Base-by-base conservation (phyloP, 2,797 vertebrate species). In the Clarias laeviceps region DNA sequence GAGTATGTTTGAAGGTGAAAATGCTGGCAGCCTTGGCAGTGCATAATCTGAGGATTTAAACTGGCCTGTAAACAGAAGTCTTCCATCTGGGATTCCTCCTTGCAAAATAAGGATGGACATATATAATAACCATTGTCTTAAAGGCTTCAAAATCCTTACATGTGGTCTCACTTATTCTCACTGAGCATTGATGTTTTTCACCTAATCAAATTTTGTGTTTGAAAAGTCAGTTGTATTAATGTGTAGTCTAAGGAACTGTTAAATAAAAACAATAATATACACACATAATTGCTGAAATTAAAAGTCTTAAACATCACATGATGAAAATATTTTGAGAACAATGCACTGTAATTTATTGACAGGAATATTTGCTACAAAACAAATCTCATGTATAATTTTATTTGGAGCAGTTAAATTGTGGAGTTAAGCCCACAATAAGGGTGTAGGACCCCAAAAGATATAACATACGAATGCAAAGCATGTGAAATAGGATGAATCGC, bases 1-100 rank as follows among this genome's bases (percentile, higher is more conserved):
- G 68, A 86, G 73, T 66, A 86, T 64, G 20, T 50, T 40, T 17
- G 72, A 54, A 66, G 72, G 40, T 77, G 57, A 59, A 65, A 50
- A 80, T 24, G 24, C 9, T 61, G 34, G 65, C 83, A 82, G 70
- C 14, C 0, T 12, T 61, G 82, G 54, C 65, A 50, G 29, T 66
- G 54, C 59, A 73, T 72, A 34, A 74, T 84, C 80, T 37, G 40
- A 68, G 56, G 32, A 66, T 68, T 20, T 22, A 27, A 27, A 40
- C n/a, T 14, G 6, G 32, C 61, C 24, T 80, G 77, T 88, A 88
- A 86, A 86, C 84, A 86, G 74, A 65, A 34, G 68, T 65, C 69
- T 32, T 64, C 45, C 74, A 72, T 85, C 87, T 82, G 84, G 74
- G 54, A 80, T 83, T 68, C 24, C 61, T 74, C 69, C n/a, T 59